Evolutionary conservation across 2,113 vertebrate species (phyloP), one percentile per base, ranked within the genome.

Genomic region (Pollachius pollachius): DNA sequence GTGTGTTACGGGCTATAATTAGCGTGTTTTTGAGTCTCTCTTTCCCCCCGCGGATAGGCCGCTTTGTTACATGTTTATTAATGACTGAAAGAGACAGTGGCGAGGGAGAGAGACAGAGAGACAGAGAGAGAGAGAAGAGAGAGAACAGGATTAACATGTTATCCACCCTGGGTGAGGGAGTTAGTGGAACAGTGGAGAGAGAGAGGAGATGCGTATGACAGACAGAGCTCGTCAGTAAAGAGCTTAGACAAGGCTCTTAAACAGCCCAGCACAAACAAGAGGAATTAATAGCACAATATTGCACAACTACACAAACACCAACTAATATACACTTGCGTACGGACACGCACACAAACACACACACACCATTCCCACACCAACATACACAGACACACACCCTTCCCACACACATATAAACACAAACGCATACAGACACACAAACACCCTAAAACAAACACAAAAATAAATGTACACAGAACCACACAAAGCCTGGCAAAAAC

Each of bases 241-340:
- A 95, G 94, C 96, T 98, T 97, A 96, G 94, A 96, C 94, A 95
- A 95, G 95, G 92, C 93, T 94, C 94, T 96, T 96, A 95, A 95
- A 94, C 91, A 93, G 94, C 95, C 94, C 92, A 93, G 93, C 93
- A 94, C 95, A 96, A 96, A 96, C 94, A 94, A 92, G 92, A 92
- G 87, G 93, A 93, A 94, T 95, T 95, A 96, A 95, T 95, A 92
- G 94, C 94, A 97, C 89, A 91, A 90, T 89, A 87, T 82, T 85
- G 82, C 79, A 84, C 79, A 65, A 76, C 73, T 71, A 70, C 48
- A 70, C 41, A 64, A n/a, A 62, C 52, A 23, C 52, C 25, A 6
- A 18, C 58, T 7, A 17, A 48, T 13, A 57, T 18, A 64, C 21
- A 37, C 27, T 17, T 30, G 11, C 63, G 16, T 17, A 34, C 48